Percentiles rank a stretch among this genome's conserved stretches.
Conservation (phyloP, 2,888 invertebrate genomes). For the Conchocele bisecta region DNA sequence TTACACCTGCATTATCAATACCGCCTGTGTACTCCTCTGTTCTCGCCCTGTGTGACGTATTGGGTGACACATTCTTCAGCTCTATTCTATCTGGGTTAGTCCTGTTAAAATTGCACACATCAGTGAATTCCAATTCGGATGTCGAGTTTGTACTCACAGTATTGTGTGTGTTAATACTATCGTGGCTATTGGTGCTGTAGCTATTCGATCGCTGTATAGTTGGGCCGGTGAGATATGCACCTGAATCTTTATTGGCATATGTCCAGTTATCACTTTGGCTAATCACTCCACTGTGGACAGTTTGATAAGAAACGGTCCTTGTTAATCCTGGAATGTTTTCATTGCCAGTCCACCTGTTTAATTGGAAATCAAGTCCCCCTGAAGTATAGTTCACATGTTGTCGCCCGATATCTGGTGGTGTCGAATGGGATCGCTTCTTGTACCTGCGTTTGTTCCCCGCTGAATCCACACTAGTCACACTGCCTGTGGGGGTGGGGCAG, state of each 20-base stretch:
- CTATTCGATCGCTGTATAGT: too few relatives aligned
- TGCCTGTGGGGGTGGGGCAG: conserved; percentile 35
- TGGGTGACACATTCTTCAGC: conserved; percentile 34
- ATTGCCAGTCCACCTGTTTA: conserved; percentile 44
- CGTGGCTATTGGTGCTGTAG: conserved; percentile 30
- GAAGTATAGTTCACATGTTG: conserved; percentile 41
- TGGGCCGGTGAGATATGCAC: too few relatives aligned
- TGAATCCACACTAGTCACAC: conserved; percentile 58
- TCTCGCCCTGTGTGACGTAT: conserved; percentile 32
- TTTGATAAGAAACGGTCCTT: conserved; percentile 15
- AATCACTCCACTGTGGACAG: conserved; percentile 38
- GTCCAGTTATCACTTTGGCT: conserved; percentile 55
- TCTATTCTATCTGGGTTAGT: conserved; percentile 26
- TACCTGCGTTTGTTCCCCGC: conserved; percentile 46
- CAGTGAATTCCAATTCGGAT: conserved; percentile 58
- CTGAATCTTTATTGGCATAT: conserved; percentile 49
- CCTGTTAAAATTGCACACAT: conserved; percentile 53
- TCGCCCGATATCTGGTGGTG: conserved; percentile 61
- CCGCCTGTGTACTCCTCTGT: conserved; percentile 24
- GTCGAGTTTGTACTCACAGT: conserved; percentile 32
- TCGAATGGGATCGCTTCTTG: conserved; percentile 63
- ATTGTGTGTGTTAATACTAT: conserved; percentile 37
- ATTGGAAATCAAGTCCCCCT: conserved; percentile 31
- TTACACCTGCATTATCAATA: conserved; percentile 17
- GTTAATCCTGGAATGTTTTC: conserved; percentile 51